Evolutionary conservation across 2,797 vertebrate species (phyloP).

Genomic region (Malacoraja senta): DNA sequence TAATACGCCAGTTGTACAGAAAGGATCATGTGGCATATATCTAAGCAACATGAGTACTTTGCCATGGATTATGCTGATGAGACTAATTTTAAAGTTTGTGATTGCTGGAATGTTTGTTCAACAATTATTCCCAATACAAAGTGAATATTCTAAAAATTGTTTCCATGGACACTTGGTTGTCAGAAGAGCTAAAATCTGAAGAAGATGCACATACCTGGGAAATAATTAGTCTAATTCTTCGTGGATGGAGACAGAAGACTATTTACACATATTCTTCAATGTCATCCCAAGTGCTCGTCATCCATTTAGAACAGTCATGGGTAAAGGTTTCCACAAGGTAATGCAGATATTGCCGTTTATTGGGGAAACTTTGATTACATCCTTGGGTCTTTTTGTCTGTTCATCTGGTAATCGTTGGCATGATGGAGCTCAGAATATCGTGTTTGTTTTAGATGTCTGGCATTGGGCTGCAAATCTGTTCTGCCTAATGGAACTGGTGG

Average conservation of each 20-base stretch:
- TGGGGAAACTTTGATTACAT: too few species aligned
- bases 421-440: too few species aligned
- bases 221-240: neutral
- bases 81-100: neutral
- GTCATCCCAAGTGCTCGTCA: too few species aligned
- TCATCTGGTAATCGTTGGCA: too few species aligned
- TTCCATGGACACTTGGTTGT: neutral
- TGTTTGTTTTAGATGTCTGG: too few species aligned
- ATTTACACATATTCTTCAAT: too few species aligned
- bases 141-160: neutral
- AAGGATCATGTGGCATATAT: neutral
- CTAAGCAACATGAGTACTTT: neutral
- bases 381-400: too few species aligned
- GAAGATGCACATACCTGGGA: neutral
- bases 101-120: neutral
- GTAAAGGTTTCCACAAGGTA: too few species aligned
- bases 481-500: too few species aligned
- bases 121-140: neutral
- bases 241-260: neutral
- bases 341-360: too few species aligned
- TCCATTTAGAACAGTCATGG: too few species aligned
- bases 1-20: neutral
- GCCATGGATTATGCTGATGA: neutral
- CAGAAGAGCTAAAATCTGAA: neutral
- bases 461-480: too few species aligned